Base-by-base conservation (phyloP, 2,113 vertebrate species). In the Notothenia coriiceps region DNA sequence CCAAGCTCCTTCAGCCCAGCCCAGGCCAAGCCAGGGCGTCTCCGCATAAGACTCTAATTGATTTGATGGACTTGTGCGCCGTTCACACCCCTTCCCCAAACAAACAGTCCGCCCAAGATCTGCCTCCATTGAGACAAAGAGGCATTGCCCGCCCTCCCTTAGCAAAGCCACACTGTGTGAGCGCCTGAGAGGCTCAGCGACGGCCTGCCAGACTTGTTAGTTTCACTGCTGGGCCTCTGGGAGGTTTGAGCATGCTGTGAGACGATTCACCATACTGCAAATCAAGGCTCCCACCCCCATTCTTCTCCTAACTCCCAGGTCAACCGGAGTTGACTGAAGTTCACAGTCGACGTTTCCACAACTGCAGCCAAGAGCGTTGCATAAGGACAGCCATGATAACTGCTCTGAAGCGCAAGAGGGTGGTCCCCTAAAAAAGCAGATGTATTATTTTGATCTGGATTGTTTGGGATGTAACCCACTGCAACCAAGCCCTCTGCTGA, bases 51-150 rank as follows among this genome's bases (percentile, higher is more conserved):
- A 79, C 82, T 78, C 79, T 88, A 93, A 91, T 91, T 92, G 88
- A 91, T 92, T 89, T 90, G 87, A 92, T 84, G 88, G 87, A 89
- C 88, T 88, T 40, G 69, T 76, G 70, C 65, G 40, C 67, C 14
- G 73, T 88, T 91, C 91, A 85, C 91, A 90, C 88, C 88, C 81
- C 61, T 72, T 83, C 75, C 60, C 84, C 82, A 89, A 89, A 90
- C 87, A 92, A 91, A 91, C 89, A 84, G 65, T 33, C 83, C 25
- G 55, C 81, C 86, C 80, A 81, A 74, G 70, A 83, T 72, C 63
- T n/a, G 77, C 76, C 77, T 86, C 85, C 85, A 10, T 65, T 59
- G 77, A 91, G 86, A 89, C 82, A 69, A 80, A 86, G 79, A 80
- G 74, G 71, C 81, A 65, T 62, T 0, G 60, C 65, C 54, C 46